Evolutionary conservation across 2,888 invertebrate genomes (phyloP), one percentile per base, ranked within the genome.

Genomic region (Neoascia interrupta): DNA sequence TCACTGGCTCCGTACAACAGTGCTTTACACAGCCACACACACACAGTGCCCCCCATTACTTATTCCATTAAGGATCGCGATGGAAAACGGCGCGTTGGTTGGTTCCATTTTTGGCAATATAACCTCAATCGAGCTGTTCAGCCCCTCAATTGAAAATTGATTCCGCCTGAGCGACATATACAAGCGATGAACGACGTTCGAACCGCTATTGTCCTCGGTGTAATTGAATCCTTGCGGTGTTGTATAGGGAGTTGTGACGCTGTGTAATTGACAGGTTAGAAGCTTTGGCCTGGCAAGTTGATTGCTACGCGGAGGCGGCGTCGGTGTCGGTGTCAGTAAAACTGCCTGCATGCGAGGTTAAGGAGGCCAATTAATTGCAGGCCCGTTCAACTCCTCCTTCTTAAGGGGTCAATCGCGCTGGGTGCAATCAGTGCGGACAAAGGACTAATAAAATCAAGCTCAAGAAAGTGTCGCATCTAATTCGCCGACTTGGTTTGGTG

Each of bases 31-130:
- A n/a, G n/a, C n/a, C n/a, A n/a, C n/a, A n/a, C n/a, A n/a, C n/a
- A n/a, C n/a, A n/a, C 56, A 23, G 37, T 47, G 54, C 56, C n/a
- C 63, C 13, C 72, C 72, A 76, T 76, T 76, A 72, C 72, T 76
- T 76, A 76, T 76, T 76, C 76, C 76, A 76, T 76, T 76, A 76
- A 76, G 76, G 43, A 72, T 54, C 74, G 64, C 51, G 56, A 45
- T 41, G 37, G 43, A 53, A 53, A 49, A 13, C 51, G 64, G 41
- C 31, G 70, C 45, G 8, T 26, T 31, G 31, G 31, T 6, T 31
- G 31, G 64, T 72, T 58, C 16, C 69, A 26, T 31, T 70, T 56
- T 51, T 36, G 53, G 53, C 47, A 18, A 39, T 51, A 58, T 60
- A 64, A 47, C 47, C 34, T 31, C 56, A 56, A 54, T 75, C 31